Evolutionary conservation across 2,888 invertebrate genomes (phyloP).

Genomic region (Melieria omissa): DNA sequence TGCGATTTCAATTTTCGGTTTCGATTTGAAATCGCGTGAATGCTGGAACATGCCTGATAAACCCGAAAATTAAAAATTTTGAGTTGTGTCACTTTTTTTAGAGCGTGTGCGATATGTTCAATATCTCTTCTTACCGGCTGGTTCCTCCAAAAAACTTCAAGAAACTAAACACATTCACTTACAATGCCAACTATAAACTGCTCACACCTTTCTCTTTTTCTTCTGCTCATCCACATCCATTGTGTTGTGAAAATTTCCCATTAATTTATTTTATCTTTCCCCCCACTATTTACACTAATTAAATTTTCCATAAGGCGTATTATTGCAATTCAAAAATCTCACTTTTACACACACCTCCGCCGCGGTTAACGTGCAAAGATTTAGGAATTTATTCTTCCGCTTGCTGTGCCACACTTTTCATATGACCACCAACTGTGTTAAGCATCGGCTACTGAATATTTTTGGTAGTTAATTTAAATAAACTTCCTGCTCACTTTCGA

Average conservation of each 20-base stretch:
- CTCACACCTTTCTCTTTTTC: too few species aligned
- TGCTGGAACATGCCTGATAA: too few species aligned
- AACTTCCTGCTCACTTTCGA: slow-evolving; percentile 32
- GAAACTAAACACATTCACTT: too few species aligned
- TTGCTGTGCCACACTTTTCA: slow-evolving; percentile 43
- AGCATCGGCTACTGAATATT: slow-evolving; percentile 29
- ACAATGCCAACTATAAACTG: too few species aligned
- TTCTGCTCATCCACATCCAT: not conserved
- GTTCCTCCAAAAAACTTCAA: too few species aligned
- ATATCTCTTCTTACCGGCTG: too few species aligned
- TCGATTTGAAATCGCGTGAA: too few species aligned
- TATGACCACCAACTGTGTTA: slow-evolving; percentile 45
- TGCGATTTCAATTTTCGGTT: too few species aligned
- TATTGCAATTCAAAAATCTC: slow-evolving; percentile 12
- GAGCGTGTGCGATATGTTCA: too few species aligned
- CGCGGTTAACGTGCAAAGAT: not conserved
- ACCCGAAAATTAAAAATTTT: too few species aligned
- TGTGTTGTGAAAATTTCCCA: not conserved
- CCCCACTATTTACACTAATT: slow-evolving; percentile 29
- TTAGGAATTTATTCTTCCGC: slow-evolving; percentile 47
- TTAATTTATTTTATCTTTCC: slow-evolving; percentile 16
- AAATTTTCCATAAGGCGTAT: slow-evolving; percentile 26
- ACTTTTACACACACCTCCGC: not conserved
- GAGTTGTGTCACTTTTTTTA: too few species aligned
- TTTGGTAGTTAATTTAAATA: slow-evolving; percentile 35